Evolutionary conservation across 2,888 invertebrate genomes (phyloP).

Genomic region (Magallana nippona): DNA sequence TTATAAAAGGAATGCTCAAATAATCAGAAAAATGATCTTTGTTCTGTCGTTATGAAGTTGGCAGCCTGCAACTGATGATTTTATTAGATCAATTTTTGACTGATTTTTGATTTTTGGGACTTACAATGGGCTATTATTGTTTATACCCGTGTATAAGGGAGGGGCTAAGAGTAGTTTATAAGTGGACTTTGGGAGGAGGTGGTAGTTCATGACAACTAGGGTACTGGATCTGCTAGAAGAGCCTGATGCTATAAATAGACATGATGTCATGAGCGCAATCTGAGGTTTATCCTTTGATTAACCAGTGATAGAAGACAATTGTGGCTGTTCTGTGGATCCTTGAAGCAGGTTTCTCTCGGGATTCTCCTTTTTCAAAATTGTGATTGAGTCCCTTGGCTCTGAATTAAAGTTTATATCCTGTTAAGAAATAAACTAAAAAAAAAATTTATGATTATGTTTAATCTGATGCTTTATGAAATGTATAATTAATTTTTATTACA

Average conservation of each 20-base stretch:
- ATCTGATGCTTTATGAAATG: no score
- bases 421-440: no score
- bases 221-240: neutral
- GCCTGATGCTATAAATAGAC: neutral
- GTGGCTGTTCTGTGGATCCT: neutral
- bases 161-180: neutral
- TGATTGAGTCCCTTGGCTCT: constrained; percentile 11
- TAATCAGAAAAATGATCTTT: neutral
- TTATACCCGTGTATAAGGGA: neutral
- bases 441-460: no score
- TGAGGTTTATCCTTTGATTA: neutral
- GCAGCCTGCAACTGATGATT: neutral
- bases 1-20: neutral
- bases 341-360: constrained; percentile 1
- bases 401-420: no score
- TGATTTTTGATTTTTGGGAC: neutral
- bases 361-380: neutral
- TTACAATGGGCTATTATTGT: neutral
- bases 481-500: no score
- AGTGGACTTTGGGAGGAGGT: no score
- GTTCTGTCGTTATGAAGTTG: neutral
- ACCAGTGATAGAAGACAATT: neutral
- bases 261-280: neutral
- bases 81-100: neutral
- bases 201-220: no score